These are phyloP conservation scores for Theonella swinhoei DNA, from an alignment of 37 sponge, comb jelly and placozoan genomes.

Conservation along the genomic window DNA sequence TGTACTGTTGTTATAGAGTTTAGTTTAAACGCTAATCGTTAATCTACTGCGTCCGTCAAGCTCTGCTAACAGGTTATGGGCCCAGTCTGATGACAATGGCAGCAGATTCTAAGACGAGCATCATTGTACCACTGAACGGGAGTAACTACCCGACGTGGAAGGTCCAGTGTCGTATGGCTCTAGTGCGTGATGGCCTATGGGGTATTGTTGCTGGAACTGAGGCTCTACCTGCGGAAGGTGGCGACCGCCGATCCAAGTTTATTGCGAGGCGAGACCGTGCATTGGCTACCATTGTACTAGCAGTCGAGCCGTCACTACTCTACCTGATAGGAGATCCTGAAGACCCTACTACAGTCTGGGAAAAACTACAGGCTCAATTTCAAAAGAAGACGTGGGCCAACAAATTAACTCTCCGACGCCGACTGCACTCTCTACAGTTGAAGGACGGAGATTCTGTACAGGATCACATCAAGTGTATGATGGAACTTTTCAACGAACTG, in stretches of 20 bases:
- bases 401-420: slow-evolving; percentile 29
- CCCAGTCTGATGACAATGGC: background rate
- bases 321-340: slow-evolving; percentile 53
- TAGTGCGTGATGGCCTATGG: background rate
- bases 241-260: slow-evolving; percentile 33
- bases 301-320: slow-evolving; percentile 39
- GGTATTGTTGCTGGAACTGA: slow-evolving; percentile 14
- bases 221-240: slow-evolving; percentile 12
- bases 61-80: background rate
- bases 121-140: background rate
- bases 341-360: slow-evolving; percentile 38
- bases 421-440: slow-evolving; percentile 34
- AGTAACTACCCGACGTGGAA: background rate
- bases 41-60: background rate
- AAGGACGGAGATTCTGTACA: slow-evolving; percentile 44
- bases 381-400: slow-evolving; percentile 67
- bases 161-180: background rate
- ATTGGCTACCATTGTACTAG: slow-evolving; percentile 45
- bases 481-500: slow-evolving; percentile 38
- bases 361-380: slow-evolving; percentile 28
- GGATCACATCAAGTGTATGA: slow-evolving; percentile 51
- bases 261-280: slow-evolving; percentile 37
- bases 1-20: no score
- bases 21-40: no score
- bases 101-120: background rate